A percentile compares a stretch with the other conserved stretches of the same genome.
Evolutionary conservation across 2,888 invertebrate genomes (phyloP).

Genomic region (Holacanthella duospinosa): DNA sequence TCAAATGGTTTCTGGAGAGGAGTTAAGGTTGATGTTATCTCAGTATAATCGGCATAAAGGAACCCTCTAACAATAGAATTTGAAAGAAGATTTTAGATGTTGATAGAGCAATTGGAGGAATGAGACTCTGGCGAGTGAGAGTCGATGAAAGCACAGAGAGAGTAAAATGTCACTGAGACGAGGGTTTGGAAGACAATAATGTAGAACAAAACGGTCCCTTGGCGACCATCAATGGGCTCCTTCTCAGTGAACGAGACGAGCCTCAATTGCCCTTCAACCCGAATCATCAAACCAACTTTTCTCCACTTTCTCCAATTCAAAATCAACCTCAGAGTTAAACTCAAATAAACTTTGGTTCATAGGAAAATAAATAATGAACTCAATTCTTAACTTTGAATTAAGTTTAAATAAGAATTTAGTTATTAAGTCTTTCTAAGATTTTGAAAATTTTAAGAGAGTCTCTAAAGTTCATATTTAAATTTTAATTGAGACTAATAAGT

Average conservation of each 20-base stretch:
- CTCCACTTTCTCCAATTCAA: background rate
- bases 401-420: background rate
- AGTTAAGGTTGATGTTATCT: constrained; percentile 32
- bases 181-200: constrained; percentile 37
- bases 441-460: too few species aligned
- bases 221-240: constrained; percentile 29
- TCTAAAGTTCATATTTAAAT: too few species aligned
- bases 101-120: background rate
- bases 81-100: constrained; percentile 4
- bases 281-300: background rate
- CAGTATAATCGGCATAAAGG: constrained; percentile 22
- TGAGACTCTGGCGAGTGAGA: constrained; percentile 11
- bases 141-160: constrained; percentile 37
- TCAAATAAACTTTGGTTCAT: background rate
- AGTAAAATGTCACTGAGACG: constrained; percentile 38
- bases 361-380: too few species aligned
- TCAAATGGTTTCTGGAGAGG: constrained; percentile 28
- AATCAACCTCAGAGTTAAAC: too few species aligned
- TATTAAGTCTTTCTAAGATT: too few species aligned
- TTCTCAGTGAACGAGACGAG: background rate
- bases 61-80: background rate
- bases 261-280: constrained; percentile 5
- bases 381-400: too few species aligned
- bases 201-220: constrained; percentile 38
- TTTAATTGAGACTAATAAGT: too few species aligned